Evolutionary conservation across 2,113 vertebrate genomes (phyloP), one percentile per base, ranked within the genome.

Genomic region (Shinisaurus crocodilurus): DNA sequence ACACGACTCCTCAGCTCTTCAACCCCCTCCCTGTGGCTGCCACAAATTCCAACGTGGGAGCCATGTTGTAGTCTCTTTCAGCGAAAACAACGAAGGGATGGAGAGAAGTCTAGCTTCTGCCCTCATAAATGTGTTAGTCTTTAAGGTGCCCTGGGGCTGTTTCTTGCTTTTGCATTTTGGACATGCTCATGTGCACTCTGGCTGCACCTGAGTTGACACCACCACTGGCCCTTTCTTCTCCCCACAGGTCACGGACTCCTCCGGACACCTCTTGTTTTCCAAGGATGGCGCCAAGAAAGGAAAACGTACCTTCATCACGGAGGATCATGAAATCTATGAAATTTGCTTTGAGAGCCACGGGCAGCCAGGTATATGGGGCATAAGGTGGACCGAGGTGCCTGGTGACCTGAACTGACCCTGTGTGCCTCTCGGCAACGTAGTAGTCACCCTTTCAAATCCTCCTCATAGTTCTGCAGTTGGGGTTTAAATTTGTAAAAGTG

Each of bases 241-340:
- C 60, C 50, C 18, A 32, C 88, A 95, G 95, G 93, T 95, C 3
- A 95, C 89, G 1, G 95, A 95, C 43, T 95, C 95, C 2, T 72
- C 92, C 0, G 91, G 94, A 13, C 95, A 95, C 84, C 89, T 94
- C 29, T 87, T 95, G 12, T 95, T 91, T 89, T 95, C 93, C 40
- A 95, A 89, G n/a, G 94, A 94, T 1, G 90, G 95, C 5, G 94
- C 95, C 6, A 93, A 84, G 45, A 95, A 95, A 16, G 95, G 94
- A 20, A 95, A 94, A 83, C 94, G 94, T 23, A 91, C 94, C 29
- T 95, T 95, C 76, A 95, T 94, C 45, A 95, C 95, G 1, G 95
- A 95, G 2, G 94, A 95, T 50, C 93, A 93, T 18, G 95, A 95
- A 63, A 86, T 95, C 70, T 95, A 95, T 27, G 95, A 95, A 83